Evolutionary conservation across 1,140 invertebrate genomes (phyloP), one percentile per base, ranked within the genome.

Genomic region (Leptopilina clavipes): DNA sequence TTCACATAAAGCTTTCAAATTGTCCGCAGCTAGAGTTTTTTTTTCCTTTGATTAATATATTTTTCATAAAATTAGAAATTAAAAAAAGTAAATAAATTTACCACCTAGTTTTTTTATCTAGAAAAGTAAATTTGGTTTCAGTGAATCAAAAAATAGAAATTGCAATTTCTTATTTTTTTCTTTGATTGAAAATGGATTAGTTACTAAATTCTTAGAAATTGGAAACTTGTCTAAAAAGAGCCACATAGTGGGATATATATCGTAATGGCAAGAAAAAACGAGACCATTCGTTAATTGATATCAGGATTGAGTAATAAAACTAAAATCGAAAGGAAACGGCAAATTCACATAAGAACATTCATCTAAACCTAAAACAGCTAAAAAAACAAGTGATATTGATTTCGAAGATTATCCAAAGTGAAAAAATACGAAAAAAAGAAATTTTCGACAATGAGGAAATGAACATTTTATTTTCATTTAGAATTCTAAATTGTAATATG

Each of bases 271-370:
- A 65, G 19, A 84, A 75, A 74, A 81, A 82, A 84, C 75, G 77
- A 76, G 81, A 81, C 31, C 78, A 73, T 75, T 44, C 40, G 71
- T 78, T 81, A 83, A 83, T 85, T 82, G 79, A 81, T 75, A 59
- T 71, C 45, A 71, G 19, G 74, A 85, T 85, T 85, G 80, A 80
- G 83, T 75, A 85, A 83, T 76, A 73, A 78, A 76, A 44, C 52
- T 37, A 77, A 72, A 77, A 71, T 72, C 73, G 73, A 70, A 43
- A 44, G 45, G 48, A 5, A 74, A 43, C 73, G 75, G 78, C 72
- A 77, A 80, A n/a, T n/a, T n/a, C n/a, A n/a, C n/a, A n/a, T n/a
- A n/a, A n/a, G n/a, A n/a, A n/a, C n/a, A n/a, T n/a, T n/a, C n/a
- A n/a, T n/a, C n/a, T n/a, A n/a, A n/a, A n/a, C n/a, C n/a, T n/a